Base-by-base conservation (phyloP, 2,797 vertebrate genomes). In the Strix occidentalis region DNA sequence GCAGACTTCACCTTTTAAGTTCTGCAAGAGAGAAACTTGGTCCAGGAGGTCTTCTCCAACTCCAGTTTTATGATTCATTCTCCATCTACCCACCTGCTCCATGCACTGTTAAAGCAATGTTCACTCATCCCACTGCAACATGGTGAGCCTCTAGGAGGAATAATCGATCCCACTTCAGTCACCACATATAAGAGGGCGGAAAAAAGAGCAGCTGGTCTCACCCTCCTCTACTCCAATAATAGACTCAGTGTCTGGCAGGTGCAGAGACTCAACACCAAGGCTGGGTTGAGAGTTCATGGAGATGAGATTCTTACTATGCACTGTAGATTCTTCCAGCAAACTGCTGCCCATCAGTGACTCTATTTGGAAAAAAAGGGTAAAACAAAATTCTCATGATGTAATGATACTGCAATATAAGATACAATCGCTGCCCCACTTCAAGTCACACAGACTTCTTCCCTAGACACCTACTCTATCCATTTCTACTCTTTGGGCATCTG, bases 321-420 rank as follows among this genome's bases (percentile, higher is more conserved):
- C 98, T 96, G 98, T 97, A 31, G 98, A 97, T 97, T 98, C 98
- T 98, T 98, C 98, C 97, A 98, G 98, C 98, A 99, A 98, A 98
- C 98, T 99, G 98, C 99, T 98, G 97, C 98, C 98, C 97, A 99
- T 99, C 93, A 99, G 98, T 37, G 99, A 97, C 74, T 98, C 98
- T 96, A 90, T 92, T 98, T 95, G 65, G 74, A 96, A 60, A 97
- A 77, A 61, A 89, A 9, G 48, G 48, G 69, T 37, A 77, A 74
- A 85, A 6, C 21, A 85, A 72, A 80, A 83, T 69, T 82, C 66
- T 74, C 83, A 39, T 16, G 7, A 75, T 28, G 23, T 51, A 70
- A 86, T 17, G 17, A 77, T 46, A 87, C 33, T 80, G 31, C 43
- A 71, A 9, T 37, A 5, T 11, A 68, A 26, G 26, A 77, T 17